Evolutionary conservation across 2,113 vertebrate species (phyloP), one percentile per base, ranked within the genome.

Genomic region (Notarius lentiginosus): DNA sequence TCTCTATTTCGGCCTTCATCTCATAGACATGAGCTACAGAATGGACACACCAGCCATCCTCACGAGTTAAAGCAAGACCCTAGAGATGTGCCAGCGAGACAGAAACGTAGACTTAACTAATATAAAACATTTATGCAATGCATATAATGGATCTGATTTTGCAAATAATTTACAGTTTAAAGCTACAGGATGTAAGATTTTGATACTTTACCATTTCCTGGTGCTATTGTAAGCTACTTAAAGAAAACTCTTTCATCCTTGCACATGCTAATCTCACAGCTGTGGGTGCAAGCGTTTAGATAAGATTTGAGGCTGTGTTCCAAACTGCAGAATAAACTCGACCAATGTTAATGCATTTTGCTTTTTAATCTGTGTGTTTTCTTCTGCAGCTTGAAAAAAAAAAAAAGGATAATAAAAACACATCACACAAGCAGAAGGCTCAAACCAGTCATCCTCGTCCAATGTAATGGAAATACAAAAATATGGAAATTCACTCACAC

Each of bases 11-110:
- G 0, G 96, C 97, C 83, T 88, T 97, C 98, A 99, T 99, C 93
- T 99, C 98, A 20, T 96, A 94, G 22, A 99, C 20, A 0, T 99
- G 98, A n/a, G 98, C 97, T 0, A 99, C 2, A 0, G 97, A 92
- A 85, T 99, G 98, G 68, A 95, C 96, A 0, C 96, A 93, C 98
- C 98, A 99, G 0, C 96, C 96, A 0, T 99, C 98, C 0, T 92
- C 94, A 0, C 91, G 96, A 56, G 95, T 93, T 70, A 97, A 24
- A 41, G 95, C 90, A 20, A 99, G 93, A 41, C 95, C 97, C 98
- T 99, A 63, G 11, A 65, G 22, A 49, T 66, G 20, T 49, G 18
- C 11, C 49, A 73, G 5, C 7, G 30, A 66, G 68, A 55, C 3
- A 80, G 41, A 76, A 77, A 55, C 7, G 1, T 49, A 14, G 4